Evolutionary conservation across 2,113 vertebrate genomes (phyloP).

Genomic region (Clinocottus analis): DNA sequence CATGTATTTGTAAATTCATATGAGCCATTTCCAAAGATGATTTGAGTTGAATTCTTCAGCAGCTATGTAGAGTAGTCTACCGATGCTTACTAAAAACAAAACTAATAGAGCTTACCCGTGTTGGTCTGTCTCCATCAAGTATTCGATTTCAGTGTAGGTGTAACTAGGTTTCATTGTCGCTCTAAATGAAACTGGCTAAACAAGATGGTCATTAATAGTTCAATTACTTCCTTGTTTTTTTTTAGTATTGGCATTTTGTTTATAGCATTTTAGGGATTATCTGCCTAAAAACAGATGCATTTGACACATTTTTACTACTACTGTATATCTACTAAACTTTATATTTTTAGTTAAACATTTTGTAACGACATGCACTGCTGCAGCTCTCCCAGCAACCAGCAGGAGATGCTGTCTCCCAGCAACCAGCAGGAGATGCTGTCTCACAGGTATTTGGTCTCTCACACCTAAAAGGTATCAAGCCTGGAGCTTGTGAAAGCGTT

Average conservation of each 20-base stretch:
- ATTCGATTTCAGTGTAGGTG: neutral
- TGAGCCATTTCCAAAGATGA: neutral
- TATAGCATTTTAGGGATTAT: neutral
- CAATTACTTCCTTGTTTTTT: neutral
- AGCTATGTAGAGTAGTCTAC: neutral
- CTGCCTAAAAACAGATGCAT: neutral
- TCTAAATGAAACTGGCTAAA: neutral
- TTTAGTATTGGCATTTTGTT: neutral
- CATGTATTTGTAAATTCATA: neutral
- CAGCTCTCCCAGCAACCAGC: conserved; percentile 63
- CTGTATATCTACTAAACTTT: neutral
- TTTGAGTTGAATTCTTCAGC: neutral
- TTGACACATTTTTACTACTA: neutral
- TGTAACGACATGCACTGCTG: conserved; percentile 23
- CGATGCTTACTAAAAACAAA: neutral
- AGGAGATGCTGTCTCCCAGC: conserved; percentile 75
- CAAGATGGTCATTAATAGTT: neutral
- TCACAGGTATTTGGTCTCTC: conserved; percentile 53
- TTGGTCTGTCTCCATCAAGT: neutral
- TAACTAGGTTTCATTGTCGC: neutral
- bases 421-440: conserved; percentile 71
- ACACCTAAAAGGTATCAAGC: conserved; percentile 31
- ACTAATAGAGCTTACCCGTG: neutral
- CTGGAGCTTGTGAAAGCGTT: neutral
- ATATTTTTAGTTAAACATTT: neutral